These are phyloP conservation scores for Drosophila sucinea DNA, from an alignment of 1,140 invertebrate species.

Conservation along the genomic window DNA sequence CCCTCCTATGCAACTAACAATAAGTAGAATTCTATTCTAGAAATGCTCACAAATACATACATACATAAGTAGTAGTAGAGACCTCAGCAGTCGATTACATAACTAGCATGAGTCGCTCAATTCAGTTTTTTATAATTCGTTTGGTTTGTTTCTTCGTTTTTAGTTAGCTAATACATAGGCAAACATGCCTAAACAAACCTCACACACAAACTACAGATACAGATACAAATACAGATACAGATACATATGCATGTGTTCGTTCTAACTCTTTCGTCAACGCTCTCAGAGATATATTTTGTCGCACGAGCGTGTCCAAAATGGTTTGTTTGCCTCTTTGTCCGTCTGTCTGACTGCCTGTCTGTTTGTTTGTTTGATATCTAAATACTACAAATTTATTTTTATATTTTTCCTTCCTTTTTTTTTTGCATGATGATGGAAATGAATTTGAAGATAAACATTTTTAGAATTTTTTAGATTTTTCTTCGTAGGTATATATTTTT, in stretches of 20 bases:
- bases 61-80: neutral
- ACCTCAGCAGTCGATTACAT: slow-evolving; percentile 16
- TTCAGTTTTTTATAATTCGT: slow-evolving; percentile 11
- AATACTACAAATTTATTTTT: slow-evolving; percentile 48
- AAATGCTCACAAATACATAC: neutral
- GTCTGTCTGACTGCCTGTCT: slow-evolving; percentile 10
- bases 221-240: slow-evolving; percentile 24
- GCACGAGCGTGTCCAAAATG: slow-evolving; percentile 12
- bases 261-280: slow-evolving; percentile 25
- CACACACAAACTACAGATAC: slow-evolving; percentile 41
- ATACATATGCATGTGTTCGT: slow-evolving; percentile 1
- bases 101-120: slow-evolving; percentile 17
- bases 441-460: neutral
- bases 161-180: slow-evolving; percentile 54
- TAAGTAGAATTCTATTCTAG: neutral
- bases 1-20: neutral
- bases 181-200: slow-evolving; percentile 48
- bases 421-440: neutral
- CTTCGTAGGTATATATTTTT: slow-evolving; percentile 40
- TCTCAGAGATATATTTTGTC: slow-evolving; percentile 47
- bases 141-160: slow-evolving; percentile 16
- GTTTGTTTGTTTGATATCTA: slow-evolving; percentile 35
- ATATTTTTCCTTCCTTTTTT: neutral
- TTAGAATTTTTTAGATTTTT: slow-evolving; percentile 2
- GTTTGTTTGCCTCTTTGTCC: slow-evolving; percentile 11